A percentile compares a stretch with the other conserved stretches of the same genome.
Evolutionary conservation across 2,113 vertebrate genomes (phyloP).

Genomic region (Deroptyus accipitrinus): DNA sequence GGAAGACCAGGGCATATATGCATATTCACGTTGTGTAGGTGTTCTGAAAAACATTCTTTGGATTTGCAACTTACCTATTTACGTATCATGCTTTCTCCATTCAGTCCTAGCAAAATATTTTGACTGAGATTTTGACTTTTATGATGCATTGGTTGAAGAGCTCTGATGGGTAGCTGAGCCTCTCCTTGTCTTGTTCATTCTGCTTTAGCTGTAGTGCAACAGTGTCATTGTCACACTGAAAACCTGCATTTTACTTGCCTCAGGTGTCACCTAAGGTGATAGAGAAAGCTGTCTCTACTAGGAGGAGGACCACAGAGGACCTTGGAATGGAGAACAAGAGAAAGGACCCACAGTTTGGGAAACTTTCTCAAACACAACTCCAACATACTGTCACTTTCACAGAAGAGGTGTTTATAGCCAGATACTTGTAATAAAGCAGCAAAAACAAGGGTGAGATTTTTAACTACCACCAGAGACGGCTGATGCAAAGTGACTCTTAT

Average conservation of each 20-base stretch:
- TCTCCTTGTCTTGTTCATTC: background rate
- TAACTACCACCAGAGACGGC: background rate
- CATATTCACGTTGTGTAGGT: background rate
- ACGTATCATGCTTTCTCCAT: background rate
- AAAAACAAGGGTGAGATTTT: background rate
- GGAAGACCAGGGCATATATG: background rate
- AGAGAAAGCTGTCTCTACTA: conserved; percentile 56
- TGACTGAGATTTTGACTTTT: background rate
- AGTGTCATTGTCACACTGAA: background rate
- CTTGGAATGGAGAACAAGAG: conserved; percentile 64
- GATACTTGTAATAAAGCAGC: background rate
- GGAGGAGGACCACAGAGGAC: conserved; percentile 61
- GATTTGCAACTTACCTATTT: background rate
- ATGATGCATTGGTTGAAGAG: background rate
- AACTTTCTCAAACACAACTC: conserved; percentile 49
- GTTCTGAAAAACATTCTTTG: background rate
- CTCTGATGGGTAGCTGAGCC: background rate
- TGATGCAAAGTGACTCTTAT: background rate
- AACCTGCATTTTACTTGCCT: background rate
- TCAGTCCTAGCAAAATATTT: background rate
- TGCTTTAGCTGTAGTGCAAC: background rate
- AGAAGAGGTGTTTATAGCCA: conserved; percentile 61
- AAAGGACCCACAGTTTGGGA: conserved; percentile 57
- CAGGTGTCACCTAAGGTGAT: conserved; percentile 4
- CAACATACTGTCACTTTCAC: conserved; percentile 50